Evolutionary conservation across 2,888 invertebrate species (phyloP).

Genomic region (Cantharis rustica): DNA sequence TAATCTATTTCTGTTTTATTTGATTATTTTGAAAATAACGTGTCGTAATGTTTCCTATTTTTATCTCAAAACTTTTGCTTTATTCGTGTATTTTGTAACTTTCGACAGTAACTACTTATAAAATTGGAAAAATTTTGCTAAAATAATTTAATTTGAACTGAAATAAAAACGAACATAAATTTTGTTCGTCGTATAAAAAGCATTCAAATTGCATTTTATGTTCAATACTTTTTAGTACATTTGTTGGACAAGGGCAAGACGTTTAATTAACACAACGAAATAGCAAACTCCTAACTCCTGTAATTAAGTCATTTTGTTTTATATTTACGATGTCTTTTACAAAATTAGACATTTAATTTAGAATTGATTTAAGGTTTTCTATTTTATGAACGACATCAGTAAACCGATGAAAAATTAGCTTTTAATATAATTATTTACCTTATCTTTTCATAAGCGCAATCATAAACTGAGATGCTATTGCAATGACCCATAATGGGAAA

Average conservation of each 20-base stretch:
- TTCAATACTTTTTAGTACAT: slow-evolving; percentile 4
- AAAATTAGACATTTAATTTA: slow-evolving; percentile 6
- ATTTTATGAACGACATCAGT: background rate
- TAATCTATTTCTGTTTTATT: background rate
- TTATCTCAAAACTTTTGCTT: background rate
- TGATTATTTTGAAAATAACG: background rate
- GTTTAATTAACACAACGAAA: slow-evolving; percentile 11
- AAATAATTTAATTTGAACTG: background rate
- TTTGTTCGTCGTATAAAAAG: background rate
- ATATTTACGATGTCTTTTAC: background rate
- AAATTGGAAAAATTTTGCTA: background rate
- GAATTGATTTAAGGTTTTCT: background rate
- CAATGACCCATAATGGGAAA: background rate
- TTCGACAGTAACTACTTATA: background rate
- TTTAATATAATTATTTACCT: background rate
- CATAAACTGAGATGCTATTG: background rate
- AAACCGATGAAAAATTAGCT: background rate
- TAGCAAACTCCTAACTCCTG: slow-evolving; percentile 10
- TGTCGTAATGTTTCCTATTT: background rate
- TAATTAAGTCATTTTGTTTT: slow-evolving; percentile 9
- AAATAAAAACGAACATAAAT: background rate
- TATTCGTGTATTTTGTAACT: background rate
- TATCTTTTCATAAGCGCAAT: background rate
- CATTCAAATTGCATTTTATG: background rate
- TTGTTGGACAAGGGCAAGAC: slow-evolving; percentile 3